Evolutionary conservation across 2,797 vertebrate genomes (phyloP).

Genomic region (Artibeus jamaicensis): DNA sequence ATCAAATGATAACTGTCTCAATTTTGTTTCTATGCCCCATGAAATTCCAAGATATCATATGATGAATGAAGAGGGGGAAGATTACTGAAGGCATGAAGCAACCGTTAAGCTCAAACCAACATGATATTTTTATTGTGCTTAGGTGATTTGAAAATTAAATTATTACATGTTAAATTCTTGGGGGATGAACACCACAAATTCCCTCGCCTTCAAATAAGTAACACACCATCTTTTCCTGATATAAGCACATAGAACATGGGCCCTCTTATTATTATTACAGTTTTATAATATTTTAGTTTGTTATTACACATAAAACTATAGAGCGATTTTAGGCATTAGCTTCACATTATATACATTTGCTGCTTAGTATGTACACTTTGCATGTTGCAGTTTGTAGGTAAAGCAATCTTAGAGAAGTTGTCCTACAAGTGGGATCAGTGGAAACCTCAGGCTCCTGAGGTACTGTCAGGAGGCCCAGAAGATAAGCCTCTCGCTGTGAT

Average conservation of each 20-base stretch:
- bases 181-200: not conserved
- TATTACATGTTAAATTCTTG: not conserved
- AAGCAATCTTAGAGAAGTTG: not conserved
- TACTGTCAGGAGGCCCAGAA: not conserved
- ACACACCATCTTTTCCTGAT: not conserved
- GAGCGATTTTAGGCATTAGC: not conserved
- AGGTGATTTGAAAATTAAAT: not conserved
- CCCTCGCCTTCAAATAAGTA: not conserved
- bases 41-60: not conserved
- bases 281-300: not conserved
- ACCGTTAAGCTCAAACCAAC: not conserved
- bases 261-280: not conserved
- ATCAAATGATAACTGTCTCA: not conserved
- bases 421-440: not conserved
- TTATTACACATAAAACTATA: not conserved
- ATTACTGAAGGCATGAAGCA: not conserved
- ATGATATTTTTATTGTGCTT: not conserved
- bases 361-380: not conserved
- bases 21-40: not conserved
- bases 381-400: not conserved
- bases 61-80: not conserved
- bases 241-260: not conserved
- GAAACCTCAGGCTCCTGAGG: not conserved
- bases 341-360: not conserved
- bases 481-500: not conserved